Evolutionary conservation across 2,888 invertebrate genomes (phyloP), one percentile per base, ranked within the genome.

Genomic region (Brachyptera putata): DNA sequence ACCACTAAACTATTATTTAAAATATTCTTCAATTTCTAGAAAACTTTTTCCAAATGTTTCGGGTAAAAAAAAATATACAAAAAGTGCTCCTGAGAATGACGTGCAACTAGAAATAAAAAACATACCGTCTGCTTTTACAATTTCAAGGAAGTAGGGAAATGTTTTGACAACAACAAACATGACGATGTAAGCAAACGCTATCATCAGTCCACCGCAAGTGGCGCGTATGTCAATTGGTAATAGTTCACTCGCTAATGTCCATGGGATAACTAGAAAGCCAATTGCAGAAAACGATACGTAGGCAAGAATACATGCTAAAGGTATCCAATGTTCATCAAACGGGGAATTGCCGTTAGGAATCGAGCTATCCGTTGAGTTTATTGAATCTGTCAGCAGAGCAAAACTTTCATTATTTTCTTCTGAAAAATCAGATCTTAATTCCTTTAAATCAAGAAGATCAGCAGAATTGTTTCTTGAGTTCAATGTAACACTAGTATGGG

Each of bases 1-100:
- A n/a, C n/a, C n/a, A n/a, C n/a, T n/a, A n/a, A n/a, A n/a, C n/a
- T n/a, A n/a, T n/a, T n/a, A n/a, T n/a, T n/a, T 67, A 67, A 80
- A 80, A 69, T 74, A 72, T 18, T 71, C 68, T 68, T 81, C 79
- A 61, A 83, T 82, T 68, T 83, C 79, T 13, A 68, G 68, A 64
- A 82, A 80, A 43, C 74, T 78, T 70, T 79, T 81, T 1, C 81
- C 79, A 22, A 80, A 70, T 1, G 82, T 83, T 73, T 83, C 83
- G 1, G 83, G 83, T 49, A 83, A 67, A 66, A 75, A 79, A 14
- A 77, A 69, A 64, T 76, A 79, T 39, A 80, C 71, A 69, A 78
- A 80, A 14, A 68, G 65, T 1, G 77, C 74, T 9, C 77, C 76
- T 1, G 74, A 26, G 3, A 79, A 65, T 61, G 80, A 80, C 4